A percentile compares a stretch with the other conserved stretches of the same genome.
These are phyloP conservation scores for Paracentrotus lividus DNA, from an alignment of 53 echinoderm and acorn worm species.

Conservation along the genomic window DNA sequence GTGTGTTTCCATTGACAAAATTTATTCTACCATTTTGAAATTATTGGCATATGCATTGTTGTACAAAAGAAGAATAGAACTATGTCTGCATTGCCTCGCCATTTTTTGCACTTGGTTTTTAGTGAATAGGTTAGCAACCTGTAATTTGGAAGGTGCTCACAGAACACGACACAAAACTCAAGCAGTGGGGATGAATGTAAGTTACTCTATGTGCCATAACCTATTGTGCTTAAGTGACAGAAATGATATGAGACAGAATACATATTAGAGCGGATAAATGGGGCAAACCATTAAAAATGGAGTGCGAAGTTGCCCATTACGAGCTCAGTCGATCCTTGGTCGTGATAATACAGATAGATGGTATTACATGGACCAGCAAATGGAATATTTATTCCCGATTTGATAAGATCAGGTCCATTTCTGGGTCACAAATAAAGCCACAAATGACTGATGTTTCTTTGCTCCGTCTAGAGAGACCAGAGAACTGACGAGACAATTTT, in stretches of 20 bases:
- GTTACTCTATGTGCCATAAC: constrained; percentile 27
- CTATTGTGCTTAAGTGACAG: constrained; percentile 58
- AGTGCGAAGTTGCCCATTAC: constrained; percentile 56
- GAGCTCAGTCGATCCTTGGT: background rate
- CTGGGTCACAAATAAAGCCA: constrained; percentile 62
- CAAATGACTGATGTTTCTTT: constrained; percentile 58
- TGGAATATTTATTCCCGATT: constrained; percentile 62
- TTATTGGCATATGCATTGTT: background rate
- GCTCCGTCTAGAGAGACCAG: background rate
- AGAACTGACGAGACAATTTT: background rate
- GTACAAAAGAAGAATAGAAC: background rate
- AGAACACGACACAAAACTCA: background rate
- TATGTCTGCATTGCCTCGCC: background rate
- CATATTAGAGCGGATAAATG: constrained; percentile 60
- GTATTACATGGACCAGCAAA: constrained; percentile 56
- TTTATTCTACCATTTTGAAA: background rate
- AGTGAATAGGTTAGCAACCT: background rate
- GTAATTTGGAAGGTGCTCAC: background rate
- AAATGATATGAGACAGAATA: constrained; percentile 43
- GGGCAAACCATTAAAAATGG: constrained; percentile 67
- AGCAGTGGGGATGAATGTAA: constrained; percentile 36
- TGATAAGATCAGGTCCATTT: constrained; percentile 66
- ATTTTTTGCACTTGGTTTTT: background rate
- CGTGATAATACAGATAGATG: constrained; percentile 60
- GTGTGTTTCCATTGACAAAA: background rate